Evolutionary conservation across 2,888 invertebrate genomes (phyloP).

Genomic region (Drosophila recens): DNA sequence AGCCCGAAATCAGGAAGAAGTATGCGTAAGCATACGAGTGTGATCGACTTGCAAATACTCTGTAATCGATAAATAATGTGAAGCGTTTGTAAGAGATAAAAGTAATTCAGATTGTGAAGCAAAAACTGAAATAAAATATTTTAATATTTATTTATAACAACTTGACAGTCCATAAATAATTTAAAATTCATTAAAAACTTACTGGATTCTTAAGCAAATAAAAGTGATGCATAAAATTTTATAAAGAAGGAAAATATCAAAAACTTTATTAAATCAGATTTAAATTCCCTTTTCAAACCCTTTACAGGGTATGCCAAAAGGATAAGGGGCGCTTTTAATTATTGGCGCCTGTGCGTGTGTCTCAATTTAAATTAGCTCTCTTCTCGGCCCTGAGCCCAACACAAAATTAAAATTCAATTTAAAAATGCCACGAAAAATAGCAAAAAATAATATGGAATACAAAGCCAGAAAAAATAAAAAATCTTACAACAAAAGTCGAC

Average conservation of each 20-base stretch:
- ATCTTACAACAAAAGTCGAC: conserved; percentile 70
- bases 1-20: conserved; percentile 12
- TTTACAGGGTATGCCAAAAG: conserved; percentile 19
- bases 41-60: not conserved
- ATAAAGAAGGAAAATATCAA: not conserved
- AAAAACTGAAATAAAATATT: too few relatives aligned
- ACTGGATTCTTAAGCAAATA: too few relatives aligned
- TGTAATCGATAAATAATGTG: not conserved
- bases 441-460: conserved; percentile 27
- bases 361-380: conserved; percentile 80
- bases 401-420: conserved; percentile 81
- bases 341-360: conserved; percentile 80
- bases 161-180: too few relatives aligned
- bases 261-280: not conserved
- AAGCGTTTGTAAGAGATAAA: not conserved
- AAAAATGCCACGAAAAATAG: conserved; percentile 74
- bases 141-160: not conserved
- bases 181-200: too few relatives aligned
- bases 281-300: not conserved
- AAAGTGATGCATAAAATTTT: too few relatives aligned
- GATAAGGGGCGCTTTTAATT: conserved; percentile 69
- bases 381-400: conserved; percentile 36
- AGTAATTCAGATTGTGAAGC: too few relatives aligned
- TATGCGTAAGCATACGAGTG: too few relatives aligned
- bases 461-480: conserved; percentile 34